Percentiles rank a stretch among this genome's conserved stretches.
Conservation (phyloP, 2,797 vertebrate species). For the Muscicapa striata region DNA sequence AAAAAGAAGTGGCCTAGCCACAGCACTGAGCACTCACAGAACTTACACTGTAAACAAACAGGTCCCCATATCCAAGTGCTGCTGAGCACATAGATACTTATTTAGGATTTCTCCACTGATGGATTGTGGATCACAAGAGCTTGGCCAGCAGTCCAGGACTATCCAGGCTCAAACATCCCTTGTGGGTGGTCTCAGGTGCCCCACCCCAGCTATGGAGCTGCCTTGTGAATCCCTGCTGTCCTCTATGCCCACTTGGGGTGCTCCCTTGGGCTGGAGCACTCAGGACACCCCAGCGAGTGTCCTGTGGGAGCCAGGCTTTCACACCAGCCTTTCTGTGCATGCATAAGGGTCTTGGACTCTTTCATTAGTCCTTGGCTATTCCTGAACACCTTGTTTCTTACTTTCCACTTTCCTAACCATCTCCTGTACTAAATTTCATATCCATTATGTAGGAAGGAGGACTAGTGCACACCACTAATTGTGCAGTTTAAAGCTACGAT, state of each 20-base stretch:
- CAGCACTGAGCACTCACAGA: neutral
- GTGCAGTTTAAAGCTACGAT: neutral
- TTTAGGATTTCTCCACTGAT: neutral
- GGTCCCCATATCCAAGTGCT: neutral
- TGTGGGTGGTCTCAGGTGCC: neutral
- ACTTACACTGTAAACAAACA: neutral
- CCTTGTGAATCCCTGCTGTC: neutral
- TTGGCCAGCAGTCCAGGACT: neutral
- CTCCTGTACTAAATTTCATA: neutral
- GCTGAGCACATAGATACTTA: neutral
- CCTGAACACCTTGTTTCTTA: neutral
- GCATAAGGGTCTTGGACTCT: neutral
- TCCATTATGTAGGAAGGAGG: neutral
- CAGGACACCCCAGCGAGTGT: rapidly evolving
- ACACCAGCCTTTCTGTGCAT: neutral
- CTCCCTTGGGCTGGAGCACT: neutral
- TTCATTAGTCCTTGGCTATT: neutral
- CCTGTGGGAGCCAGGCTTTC: neutral
- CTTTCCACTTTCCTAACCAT: neutral
- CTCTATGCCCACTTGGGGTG: rapidly evolving
- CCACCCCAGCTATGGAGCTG: neutral
- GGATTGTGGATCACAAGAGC: neutral
- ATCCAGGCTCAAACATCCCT: neutral
- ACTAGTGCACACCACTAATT: neutral
- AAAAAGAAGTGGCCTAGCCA: neutral